Evolutionary conservation across 2,888 invertebrate species (phyloP), one percentile per base, ranked within the genome.

Genomic region (Podotricha telesiphe): DNA sequence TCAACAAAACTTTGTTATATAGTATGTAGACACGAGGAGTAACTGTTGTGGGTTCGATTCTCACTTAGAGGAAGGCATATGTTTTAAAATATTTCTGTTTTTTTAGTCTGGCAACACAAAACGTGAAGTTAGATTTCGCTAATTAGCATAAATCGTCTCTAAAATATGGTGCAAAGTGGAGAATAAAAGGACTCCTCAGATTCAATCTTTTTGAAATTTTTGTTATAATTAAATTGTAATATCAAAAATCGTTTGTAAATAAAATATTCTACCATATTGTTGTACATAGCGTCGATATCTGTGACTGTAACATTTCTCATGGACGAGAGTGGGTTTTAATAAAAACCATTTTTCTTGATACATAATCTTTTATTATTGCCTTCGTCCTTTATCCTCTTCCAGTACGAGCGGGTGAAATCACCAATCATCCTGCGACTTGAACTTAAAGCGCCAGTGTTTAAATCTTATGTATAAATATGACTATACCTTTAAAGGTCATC

Each of bases 261-360:
- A 72, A 56, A 63, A 40, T 47, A 45, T 65, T 56, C 53, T 58
- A 62, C 45, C 40, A 40, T 62, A 77, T 75, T 71, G 74, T 65
- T 89, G 89, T 88, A 89, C 75, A 89, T 88, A 88, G 80, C 83
- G 85, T 86, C 79, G 77, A 80, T 86, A 87, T 86, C 84, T 87
- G 88, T 87, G 82, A 82, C 82, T 83, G 74, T 79, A 82, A 77
- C 81, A 80, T 76, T 74, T 77, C 74, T 82, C 83, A 83, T 79
- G 82, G 73, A 72, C 56, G 76, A 74, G 79, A 80, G 58, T 79
- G 80, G 86, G 85, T 87, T 89, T 88, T 84, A 90, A 84, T 89
- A 89, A 89, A 89, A 83, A 84, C 86, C 86, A 86, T 83, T 88
- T 87, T 89, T 86, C 86, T 83, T 83, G 85, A 81, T 77, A 15